These are phyloP conservation scores for Drosophila nigricruria DNA, from an alignment of 2,888 invertebrate genomes.

Conservation along the genomic window DNA sequence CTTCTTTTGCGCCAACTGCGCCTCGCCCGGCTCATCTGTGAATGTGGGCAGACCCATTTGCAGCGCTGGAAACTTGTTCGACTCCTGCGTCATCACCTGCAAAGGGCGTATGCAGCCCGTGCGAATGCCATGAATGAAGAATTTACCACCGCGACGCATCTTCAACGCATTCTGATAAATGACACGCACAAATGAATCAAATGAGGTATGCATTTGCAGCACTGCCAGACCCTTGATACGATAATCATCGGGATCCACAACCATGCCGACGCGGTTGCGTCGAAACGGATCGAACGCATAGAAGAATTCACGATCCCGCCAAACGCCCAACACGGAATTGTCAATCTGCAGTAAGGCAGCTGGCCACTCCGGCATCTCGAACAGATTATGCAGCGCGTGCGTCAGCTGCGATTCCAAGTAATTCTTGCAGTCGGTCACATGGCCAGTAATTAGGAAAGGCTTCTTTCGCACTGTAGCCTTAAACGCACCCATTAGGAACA, in stretches of 20 bases:
- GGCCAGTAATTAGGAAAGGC: constrained; percentile 78
- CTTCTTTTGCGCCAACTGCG: constrained; percentile 55
- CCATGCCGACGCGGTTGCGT: constrained; percentile 87
- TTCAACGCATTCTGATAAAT: constrained; percentile 86
- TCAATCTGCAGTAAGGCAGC: constrained; percentile 87
- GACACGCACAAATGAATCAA: constrained; percentile 87
- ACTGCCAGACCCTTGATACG: constrained; percentile 86
- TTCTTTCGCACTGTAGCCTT: constrained; percentile 78
- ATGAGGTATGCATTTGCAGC: constrained; percentile 88
- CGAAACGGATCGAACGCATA: constrained; percentile 89
- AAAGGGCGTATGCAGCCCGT: constrained; percentile 80
- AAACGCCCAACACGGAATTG: constrained; percentile 87
- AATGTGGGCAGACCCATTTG: constrained; percentile 73
- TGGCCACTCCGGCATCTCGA: constrained; percentile 69
- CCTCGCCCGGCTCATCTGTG: constrained; percentile 43
- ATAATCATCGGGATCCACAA: constrained; percentile 85
- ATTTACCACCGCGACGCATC: constrained; percentile 82
- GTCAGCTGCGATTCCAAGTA: constrained; percentile 78
- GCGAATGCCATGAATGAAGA: constrained; percentile 88
- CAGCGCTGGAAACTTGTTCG: constrained; percentile 71
- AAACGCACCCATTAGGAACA: constrained; percentile 84
- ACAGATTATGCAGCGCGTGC: constrained; percentile 71
- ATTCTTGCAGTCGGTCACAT: constrained; percentile 76
- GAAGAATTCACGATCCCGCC: constrained; percentile 88
- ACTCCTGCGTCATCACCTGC: constrained; percentile 62